Conservation (phyloP, 1,140 invertebrate species). For the Drosophila chauvacae region DNA sequence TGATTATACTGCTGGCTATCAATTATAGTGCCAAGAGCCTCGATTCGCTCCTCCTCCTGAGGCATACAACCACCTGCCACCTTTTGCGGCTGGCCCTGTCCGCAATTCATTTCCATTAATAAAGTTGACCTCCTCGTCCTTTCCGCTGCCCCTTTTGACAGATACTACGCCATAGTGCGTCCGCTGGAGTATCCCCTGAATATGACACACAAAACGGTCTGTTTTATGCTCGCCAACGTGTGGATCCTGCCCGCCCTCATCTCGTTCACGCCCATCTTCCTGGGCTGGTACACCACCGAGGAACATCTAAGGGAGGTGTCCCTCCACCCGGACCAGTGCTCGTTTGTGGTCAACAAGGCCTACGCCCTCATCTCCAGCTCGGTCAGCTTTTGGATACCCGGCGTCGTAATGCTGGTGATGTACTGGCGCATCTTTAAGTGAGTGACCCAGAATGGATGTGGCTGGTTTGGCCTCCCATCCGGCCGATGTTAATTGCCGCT, state of each 20-base stretch:
- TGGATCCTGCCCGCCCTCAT: slow-evolving; percentile 96
- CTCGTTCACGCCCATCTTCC: slow-evolving; percentile 97
- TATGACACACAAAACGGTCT: slow-evolving; percentile 93
- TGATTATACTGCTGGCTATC: slow-evolving; percentile 35
- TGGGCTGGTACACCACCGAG: slow-evolving; percentile 95
- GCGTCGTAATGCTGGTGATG: slow-evolving; percentile 96
- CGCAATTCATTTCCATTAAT: slow-evolving; percentile 45
- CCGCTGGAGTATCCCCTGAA: slow-evolving; percentile 95
- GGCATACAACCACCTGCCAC: slow-evolving; percentile 12
- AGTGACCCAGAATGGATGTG: slow-evolving; percentile 65
- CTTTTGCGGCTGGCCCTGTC: slow-evolving; percentile 12
- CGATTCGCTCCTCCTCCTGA: not conserved
- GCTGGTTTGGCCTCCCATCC: not conserved
- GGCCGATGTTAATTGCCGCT: slow-evolving; percentile 21
- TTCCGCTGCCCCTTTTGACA: slow-evolving; percentile 27
- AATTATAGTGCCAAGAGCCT: slow-evolving; percentile 29
- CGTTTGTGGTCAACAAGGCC: slow-evolving; percentile 94
- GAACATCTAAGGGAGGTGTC: slow-evolving; percentile 89
- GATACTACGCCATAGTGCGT: slow-evolving; percentile 94
- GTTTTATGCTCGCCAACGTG: slow-evolving; percentile 92
- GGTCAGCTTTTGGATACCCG: slow-evolving; percentile 98
- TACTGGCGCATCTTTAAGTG: slow-evolving; percentile 95
- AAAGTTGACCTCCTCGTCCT: slow-evolving; percentile 8
- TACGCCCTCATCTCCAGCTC: slow-evolving; percentile 96
- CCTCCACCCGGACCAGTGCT: slow-evolving; percentile 91